These are phyloP conservation scores for Naso thynnoides DNA, from an alignment of 2,797 vertebrate genomes.

Conservation along the genomic window DNA sequence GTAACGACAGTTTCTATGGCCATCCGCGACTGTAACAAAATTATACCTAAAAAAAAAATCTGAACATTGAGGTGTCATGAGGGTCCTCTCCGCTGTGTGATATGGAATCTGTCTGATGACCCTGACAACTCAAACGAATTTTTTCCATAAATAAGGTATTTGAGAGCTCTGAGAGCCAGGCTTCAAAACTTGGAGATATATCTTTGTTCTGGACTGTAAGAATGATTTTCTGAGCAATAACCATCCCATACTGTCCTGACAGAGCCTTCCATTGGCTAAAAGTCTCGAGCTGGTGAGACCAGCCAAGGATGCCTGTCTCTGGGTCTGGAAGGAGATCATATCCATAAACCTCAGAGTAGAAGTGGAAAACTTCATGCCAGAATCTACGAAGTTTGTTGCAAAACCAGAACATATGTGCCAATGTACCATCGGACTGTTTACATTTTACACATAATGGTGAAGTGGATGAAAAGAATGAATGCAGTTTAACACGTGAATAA, in stretches of 20 bases:
- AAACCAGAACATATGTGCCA: background rate
- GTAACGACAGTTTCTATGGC: no score
- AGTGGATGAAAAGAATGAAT: background rate
- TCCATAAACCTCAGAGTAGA: background rate
- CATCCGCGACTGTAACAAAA: background rate
- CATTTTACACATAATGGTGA: background rate
- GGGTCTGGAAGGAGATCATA: background rate
- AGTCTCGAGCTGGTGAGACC: background rate
- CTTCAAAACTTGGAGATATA: background rate
- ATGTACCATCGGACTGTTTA: background rate
- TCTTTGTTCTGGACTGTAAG: background rate
- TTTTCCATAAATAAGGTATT: background rate
- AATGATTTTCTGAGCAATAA: background rate
- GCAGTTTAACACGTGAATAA: background rate
- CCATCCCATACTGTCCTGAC: slow-evolving; percentile 4
- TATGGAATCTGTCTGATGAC: background rate
- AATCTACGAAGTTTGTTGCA: background rate
- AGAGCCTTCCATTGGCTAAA: background rate
- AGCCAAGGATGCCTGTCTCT: background rate
- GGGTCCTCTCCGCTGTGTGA: background rate
- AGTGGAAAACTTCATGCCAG: background rate
- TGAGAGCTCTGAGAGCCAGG: background rate
- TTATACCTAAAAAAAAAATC: background rate
- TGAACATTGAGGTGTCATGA: background rate
- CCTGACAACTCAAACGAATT: background rate